Evolutionary conservation across 2,797 vertebrate genomes (phyloP), one percentile per base, ranked within the genome.

Genomic region (Diplodus puntazzo): DNA sequence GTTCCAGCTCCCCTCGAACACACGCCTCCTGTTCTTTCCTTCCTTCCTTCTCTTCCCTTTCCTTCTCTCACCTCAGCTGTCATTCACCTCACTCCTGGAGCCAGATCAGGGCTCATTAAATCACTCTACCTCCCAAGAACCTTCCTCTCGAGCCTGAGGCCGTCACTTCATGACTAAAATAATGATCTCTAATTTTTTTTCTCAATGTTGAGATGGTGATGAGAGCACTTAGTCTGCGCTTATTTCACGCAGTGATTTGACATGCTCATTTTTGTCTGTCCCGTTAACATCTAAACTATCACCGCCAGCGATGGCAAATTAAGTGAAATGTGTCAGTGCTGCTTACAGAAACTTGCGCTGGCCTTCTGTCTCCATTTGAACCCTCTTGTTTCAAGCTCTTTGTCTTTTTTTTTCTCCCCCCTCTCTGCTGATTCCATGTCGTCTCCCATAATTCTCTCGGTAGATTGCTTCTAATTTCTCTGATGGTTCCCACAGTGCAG

Each of bases 401-500:
- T 25, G 46, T 12, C 13, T 10, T 53, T 20, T 30, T 53, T 49
- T 23, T 9, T 1, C 4, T 12, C 21, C 14, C 8, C 7, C 12
- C 14, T 18, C 14, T 48, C 25, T 39, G 12, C 77, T 54, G 43
- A 77, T 62, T 82, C 53, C 71, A 74, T 84, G 79, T 87, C 84
- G 67, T 64, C 57, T 64, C 63, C 54, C 73, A 82, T 86, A 77
- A 79, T 69, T 85, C 78, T 58, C 6, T 88, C 82, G 79, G 5
- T 5, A 0, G 42, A 73, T 23, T 74, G 77, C 62, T 49, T 79
- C 67, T 82, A 30, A 89, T 87, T 90, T 67, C 4, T 87, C 68
- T 87, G 84, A 86, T 84, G 74, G 90, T 86, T 90, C 82, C 81
- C 88, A 89, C 85, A 84, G 82, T 67, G 58, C 73, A 30, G 60